phyloP scores from a whole-genome alignment of 2,888 invertebrate species.

The Andrena dorsata region DNA sequence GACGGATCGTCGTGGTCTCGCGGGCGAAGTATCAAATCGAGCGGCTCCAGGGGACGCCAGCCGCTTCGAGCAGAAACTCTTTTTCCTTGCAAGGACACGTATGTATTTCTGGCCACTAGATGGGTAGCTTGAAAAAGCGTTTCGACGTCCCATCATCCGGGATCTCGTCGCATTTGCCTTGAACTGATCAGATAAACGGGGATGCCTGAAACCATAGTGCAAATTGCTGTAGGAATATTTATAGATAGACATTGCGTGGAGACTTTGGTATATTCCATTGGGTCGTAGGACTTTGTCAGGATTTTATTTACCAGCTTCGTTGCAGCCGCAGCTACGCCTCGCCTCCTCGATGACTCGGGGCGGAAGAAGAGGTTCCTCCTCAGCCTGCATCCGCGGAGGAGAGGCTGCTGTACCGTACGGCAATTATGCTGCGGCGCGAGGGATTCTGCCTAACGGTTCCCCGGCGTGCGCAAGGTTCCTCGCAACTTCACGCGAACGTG shows the following conservation, averaged over 20 bases:
- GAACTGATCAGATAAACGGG: background rate
- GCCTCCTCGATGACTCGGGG: background rate
- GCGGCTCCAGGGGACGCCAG: background rate
- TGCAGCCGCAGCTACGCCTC: background rate
- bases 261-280: no score
- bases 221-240: no score
- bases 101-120: background rate
- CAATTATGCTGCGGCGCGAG: background rate
- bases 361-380: background rate
- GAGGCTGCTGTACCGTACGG: background rate
- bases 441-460: background rate
- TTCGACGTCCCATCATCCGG: background rate
- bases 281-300: no score
- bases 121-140: background rate
- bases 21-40: constrained; percentile 22
- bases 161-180: background rate
- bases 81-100: constrained; percentile 14
- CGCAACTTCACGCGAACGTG: background rate
- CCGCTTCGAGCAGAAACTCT: background rate
- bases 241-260: no score
- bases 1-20: constrained; percentile 40
- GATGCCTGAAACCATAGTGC: no score
- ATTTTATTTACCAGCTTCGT: no score
- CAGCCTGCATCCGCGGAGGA: background rate
- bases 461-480: background rate